These are phyloP conservation scores for Scaptomyza pallida DNA, from an alignment of 1,140 invertebrate species.

Conservation along the genomic window DNA sequence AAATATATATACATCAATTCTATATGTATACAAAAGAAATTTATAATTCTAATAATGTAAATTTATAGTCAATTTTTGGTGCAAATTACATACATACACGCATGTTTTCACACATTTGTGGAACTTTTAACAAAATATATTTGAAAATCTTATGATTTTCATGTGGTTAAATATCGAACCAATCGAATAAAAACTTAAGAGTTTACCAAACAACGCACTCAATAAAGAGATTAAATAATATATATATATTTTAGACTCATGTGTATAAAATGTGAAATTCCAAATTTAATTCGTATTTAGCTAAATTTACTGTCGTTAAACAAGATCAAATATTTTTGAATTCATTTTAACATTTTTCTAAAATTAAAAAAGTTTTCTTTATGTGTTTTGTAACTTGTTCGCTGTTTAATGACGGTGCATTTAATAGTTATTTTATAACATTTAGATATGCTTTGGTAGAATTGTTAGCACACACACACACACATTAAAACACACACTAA, in stretches of 20 bases:
- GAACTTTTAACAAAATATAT: constrained; percentile 16
- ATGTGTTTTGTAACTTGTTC: neutral
- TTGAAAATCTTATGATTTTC: constrained; percentile 18
- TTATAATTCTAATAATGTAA: constrained; percentile 49
- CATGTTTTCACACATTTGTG: constrained; percentile 27
- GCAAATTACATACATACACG: constrained; percentile 23
- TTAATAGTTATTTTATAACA: constrained; percentile 12
- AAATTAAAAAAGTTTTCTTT: no score
- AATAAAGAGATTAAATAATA: constrained; percentile 5
- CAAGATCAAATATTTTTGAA: no score
- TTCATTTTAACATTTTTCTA: no score
- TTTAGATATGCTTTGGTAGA: constrained; percentile 19
- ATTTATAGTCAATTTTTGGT: constrained; percentile 67
- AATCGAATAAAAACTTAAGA: neutral
- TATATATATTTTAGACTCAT: constrained; percentile 34
- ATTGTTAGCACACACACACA: constrained; percentile 16
- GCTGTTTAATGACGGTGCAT: constrained; percentile 36
- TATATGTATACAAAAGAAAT: constrained; percentile 43
- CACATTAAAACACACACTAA: no score
- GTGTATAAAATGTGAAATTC: constrained; percentile 30
- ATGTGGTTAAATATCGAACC: neutral
- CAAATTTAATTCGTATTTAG: constrained; percentile 4
- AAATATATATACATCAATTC: constrained; percentile 66
- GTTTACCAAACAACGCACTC: constrained; percentile 7
- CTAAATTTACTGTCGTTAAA: constrained; percentile 16